phyloP scores from a whole-genome alignment of 2,888 invertebrate species.

The Calameuta filiformis region DNA sequence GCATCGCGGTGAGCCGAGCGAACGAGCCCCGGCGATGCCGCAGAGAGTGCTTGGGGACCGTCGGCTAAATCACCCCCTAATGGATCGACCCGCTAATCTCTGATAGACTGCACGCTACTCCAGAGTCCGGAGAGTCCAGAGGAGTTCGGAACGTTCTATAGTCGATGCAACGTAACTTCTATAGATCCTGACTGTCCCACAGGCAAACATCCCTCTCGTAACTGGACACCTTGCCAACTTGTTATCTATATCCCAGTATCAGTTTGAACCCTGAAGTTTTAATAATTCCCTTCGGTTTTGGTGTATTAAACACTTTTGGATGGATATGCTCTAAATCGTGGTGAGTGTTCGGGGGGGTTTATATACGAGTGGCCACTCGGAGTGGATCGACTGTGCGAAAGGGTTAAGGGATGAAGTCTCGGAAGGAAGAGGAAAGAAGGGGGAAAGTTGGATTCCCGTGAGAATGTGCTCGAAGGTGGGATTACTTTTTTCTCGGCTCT shows the following conservation, averaged over 20 bases:
- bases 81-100: constrained; percentile 58
- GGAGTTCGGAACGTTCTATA: too few relatives aligned
- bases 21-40: background rate
- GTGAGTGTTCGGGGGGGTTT: background rate
- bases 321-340: background rate
- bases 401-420: background rate
- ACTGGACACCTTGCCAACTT: background rate
- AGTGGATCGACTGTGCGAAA: background rate
- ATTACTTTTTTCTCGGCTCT: background rate
- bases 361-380: background rate
- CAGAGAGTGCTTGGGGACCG: constrained; percentile 43
- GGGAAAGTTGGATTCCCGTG: background rate
- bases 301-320: background rate
- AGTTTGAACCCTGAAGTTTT: background rate
- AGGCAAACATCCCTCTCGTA: background rate
- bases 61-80: constrained; percentile 56
- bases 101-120: constrained; percentile 45
- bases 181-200: background rate
- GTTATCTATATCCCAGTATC: background rate
- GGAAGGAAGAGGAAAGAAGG: background rate
- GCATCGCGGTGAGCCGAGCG: background rate
- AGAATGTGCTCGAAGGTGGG: background rate
- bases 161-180: background rate
- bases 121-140: too few relatives aligned
- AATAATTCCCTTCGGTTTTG: background rate